Percentiles rank a stretch among this genome's conserved stretches.
Evolutionary conservation across 2,888 invertebrate genomes (phyloP).

Genomic region (Drosophila vallismaia): DNA sequence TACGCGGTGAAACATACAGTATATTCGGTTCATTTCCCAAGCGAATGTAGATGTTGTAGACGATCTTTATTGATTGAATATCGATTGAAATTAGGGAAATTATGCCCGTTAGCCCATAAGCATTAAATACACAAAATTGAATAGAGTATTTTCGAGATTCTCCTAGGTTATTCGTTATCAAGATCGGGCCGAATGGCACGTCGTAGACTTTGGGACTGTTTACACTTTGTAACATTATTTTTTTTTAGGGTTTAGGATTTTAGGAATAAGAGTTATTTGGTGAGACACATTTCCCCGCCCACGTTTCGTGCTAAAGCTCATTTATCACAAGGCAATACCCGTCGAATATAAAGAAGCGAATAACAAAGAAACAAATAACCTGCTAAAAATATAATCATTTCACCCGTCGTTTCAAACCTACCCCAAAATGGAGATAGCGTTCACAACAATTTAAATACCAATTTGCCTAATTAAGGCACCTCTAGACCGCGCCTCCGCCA

Average conservation of each 20-base stretch:
- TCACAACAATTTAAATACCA: constrained; percentile 66
- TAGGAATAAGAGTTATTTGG: neutral
- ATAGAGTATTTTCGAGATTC: neutral
- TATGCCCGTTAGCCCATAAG: neutral
- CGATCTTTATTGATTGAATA: constrained; percentile 10
- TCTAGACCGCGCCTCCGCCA: constrained; percentile 56
- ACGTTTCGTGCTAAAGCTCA: constrained; percentile 24
- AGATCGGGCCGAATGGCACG: neutral
- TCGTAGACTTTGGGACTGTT: neutral
- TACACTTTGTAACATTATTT: constrained; percentile 1
- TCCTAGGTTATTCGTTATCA: neutral
- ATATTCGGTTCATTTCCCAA: neutral
- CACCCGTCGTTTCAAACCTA: constrained; percentile 37
- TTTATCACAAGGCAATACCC: constrained; percentile 20
- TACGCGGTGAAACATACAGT: constrained; percentile 17
- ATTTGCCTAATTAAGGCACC: constrained; percentile 73
- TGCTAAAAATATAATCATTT: constrained; percentile 42
- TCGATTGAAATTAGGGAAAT: neutral
- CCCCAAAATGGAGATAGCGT: constrained; percentile 40
- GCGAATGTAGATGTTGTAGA: neutral
- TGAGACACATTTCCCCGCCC: constrained; percentile 1
- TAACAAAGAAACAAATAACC: constrained; percentile 45
- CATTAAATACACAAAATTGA: neutral
- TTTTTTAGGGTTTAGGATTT: neutral
- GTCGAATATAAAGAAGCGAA: constrained; percentile 37